phyloP scores from a whole-genome alignment of 2,888 invertebrate genomes.

The Cheilosia impressa region DNA sequence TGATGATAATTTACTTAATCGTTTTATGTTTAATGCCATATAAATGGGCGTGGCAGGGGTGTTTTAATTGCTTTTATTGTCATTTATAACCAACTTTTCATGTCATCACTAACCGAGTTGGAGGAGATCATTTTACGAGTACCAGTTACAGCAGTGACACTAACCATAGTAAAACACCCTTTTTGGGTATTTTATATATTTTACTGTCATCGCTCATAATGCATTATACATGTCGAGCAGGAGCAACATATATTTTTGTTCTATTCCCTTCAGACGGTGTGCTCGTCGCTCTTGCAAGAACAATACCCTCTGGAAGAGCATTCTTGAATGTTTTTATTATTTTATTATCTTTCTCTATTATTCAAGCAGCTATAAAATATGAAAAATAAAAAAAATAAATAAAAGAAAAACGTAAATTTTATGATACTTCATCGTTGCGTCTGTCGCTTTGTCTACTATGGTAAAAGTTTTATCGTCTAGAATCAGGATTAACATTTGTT shows the following conservation, averaged over 20 bases:
- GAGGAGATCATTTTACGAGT: not conserved
- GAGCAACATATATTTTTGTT: constrained; percentile 31
- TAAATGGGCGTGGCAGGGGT: constrained; percentile 42
- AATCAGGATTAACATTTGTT: constrained; percentile 67
- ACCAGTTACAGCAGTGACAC: not conserved
- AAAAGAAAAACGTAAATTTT: constrained; percentile 57
- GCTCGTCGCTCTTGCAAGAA: not conserved
- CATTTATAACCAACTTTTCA: constrained; percentile 18
- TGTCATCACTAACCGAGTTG: not conserved
- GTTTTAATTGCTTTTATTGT: constrained; percentile 56
- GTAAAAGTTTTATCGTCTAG: constrained; percentile 53
- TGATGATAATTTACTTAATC: constrained; percentile 24
- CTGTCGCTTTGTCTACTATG: constrained; percentile 3
- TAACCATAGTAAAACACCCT: constrained; percentile 49
- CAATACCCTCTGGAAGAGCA: constrained; percentile 1
- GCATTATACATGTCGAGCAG: constrained; percentile 62
- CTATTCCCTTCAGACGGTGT: constrained; percentile 30
- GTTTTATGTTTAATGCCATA: constrained; percentile 39
- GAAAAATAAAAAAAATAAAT: constrained; percentile 23
- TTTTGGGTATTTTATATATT: not conserved
- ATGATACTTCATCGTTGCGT: constrained; percentile 40
- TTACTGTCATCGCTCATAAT: constrained; percentile 60
- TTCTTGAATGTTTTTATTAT: constrained; percentile 48
- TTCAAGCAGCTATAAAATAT: constrained; percentile 67
- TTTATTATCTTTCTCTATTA: constrained; percentile 58